These are phyloP conservation scores for Lydus trimaculatus DNA, from an alignment of 2,888 invertebrate species.

Conservation along the genomic window DNA sequence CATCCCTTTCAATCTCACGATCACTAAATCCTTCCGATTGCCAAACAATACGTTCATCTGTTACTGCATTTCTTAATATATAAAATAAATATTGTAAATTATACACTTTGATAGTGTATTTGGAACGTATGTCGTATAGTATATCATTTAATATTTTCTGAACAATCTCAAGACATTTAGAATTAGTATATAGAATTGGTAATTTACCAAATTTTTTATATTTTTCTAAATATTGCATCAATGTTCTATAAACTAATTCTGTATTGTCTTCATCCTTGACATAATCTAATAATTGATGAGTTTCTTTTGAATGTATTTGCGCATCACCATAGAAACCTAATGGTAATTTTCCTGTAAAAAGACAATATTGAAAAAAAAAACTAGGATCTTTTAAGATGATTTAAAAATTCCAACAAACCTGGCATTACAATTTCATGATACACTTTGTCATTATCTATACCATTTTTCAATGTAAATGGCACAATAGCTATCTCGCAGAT, in stretches of 20 bases:
- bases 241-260: constrained; percentile 54
- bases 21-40: constrained; percentile 44
- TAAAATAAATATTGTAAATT: constrained; percentile 54
- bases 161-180: constrained; percentile 40
- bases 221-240: constrained; percentile 18
- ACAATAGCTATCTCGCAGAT: constrained; percentile 39
- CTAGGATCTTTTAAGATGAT: too few species aligned
- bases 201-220: constrained; percentile 12
- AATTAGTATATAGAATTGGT: constrained; percentile 43
- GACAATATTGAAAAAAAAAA: too few species aligned
- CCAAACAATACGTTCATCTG: constrained; percentile 40
- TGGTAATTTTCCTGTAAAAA: constrained; percentile 48
- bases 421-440: constrained; percentile 43
- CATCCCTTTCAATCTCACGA: constrained; percentile 56
- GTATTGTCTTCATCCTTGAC: constrained; percentile 54
- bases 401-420: constrained; percentile 34
- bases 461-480: constrained; percentile 44
- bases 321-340: constrained; percentile 62
- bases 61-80: constrained; percentile 46
- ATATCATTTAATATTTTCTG: constrained; percentile 55
- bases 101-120: constrained; percentile 46
- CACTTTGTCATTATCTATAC: constrained; percentile 41
- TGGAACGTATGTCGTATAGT: constrained; percentile 36
- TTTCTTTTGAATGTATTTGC: constrained; percentile 55
- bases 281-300: constrained; percentile 62